phyloP scores from a whole-genome alignment of 2,888 invertebrate genomes.

The Malacosoma neustria region DNA sequence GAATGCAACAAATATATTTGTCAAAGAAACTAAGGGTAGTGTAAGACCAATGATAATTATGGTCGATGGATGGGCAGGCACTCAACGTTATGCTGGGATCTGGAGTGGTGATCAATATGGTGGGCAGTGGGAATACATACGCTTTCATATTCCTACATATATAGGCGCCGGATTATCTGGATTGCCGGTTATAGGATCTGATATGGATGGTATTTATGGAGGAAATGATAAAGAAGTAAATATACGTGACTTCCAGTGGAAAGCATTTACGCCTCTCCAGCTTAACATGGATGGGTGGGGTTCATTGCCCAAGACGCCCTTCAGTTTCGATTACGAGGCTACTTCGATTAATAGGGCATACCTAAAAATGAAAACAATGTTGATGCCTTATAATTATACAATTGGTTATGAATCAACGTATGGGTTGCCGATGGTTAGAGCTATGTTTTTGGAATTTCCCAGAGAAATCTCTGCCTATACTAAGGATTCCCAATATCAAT shows the following conservation, averaged over 20 bases:
- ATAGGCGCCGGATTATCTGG: slow-evolving; percentile 61
- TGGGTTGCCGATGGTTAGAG: slow-evolving; percentile 57
- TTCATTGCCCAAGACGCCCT: slow-evolving; percentile 47
- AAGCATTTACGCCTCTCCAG: slow-evolving; percentile 59
- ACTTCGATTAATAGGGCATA: slow-evolving; percentile 51
- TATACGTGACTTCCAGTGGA: slow-evolving; percentile 63
- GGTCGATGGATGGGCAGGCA: slow-evolving; percentile 66
- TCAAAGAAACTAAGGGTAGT: slow-evolving; percentile 25
- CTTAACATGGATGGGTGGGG: slow-evolving; percentile 69
- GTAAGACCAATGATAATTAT: slow-evolving; percentile 50
- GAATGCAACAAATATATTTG: slow-evolving; percentile 43
- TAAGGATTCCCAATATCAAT: slow-evolving; percentile 58
- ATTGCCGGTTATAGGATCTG: slow-evolving; percentile 53
- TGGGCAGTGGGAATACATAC: slow-evolving; percentile 64
- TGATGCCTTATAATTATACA: slow-evolving; percentile 60
- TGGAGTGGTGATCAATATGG: slow-evolving; percentile 64
- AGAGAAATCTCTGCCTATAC: slow-evolving; percentile 38
- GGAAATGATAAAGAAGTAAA: slow-evolving; percentile 46
- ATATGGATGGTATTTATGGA: slow-evolving; percentile 62
- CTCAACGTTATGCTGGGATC: slow-evolving; percentile 54
- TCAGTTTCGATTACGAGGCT: slow-evolving; percentile 46
- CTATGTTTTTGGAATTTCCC: slow-evolving; percentile 60
- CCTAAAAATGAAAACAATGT: slow-evolving; percentile 56
- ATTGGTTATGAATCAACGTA: slow-evolving; percentile 42
- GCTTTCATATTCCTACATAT: slow-evolving; percentile 63